These are phyloP conservation scores for Elanoides forficatus DNA, from an alignment of 2,113 vertebrate species.

Conservation along the genomic window DNA sequence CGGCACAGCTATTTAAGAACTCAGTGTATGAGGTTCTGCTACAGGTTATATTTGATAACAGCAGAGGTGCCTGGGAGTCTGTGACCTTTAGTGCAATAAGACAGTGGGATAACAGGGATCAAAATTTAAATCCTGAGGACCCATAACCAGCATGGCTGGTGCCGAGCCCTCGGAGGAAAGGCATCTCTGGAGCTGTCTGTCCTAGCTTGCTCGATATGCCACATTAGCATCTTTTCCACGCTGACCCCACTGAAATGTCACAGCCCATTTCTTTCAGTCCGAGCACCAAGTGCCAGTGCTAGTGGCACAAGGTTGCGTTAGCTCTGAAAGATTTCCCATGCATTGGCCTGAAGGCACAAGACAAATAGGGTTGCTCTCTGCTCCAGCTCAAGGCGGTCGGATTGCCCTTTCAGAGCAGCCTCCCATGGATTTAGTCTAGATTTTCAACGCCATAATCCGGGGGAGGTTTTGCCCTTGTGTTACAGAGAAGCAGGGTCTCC, in stretches of 20 bases:
- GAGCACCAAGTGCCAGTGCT: neutral
- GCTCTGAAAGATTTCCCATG: neutral
- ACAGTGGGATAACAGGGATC: conserved; percentile 23
- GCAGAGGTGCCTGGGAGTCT: neutral
- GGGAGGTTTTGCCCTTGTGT: neutral
- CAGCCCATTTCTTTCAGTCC: neutral
- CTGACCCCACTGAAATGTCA: conserved; percentile 43
- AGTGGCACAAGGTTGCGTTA: neutral
- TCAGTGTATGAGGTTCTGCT: neutral
- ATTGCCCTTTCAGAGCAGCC: neutral
- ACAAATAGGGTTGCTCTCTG: neutral
- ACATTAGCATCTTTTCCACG: neutral
- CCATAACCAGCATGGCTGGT: neutral
- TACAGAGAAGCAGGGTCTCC: neutral
- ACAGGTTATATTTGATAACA: conserved; percentile 16
- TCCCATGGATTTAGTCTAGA: neutral
- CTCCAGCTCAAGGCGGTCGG: neutral
- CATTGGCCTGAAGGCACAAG: neutral
- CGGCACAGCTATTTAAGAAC: neutral
- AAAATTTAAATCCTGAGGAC: conserved; percentile 19
- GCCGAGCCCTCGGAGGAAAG: neutral
- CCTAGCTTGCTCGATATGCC: neutral
- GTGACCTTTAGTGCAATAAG: conserved; percentile 54
- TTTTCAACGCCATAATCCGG: neutral
- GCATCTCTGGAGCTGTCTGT: neutral